Percentiles rank a stretch among this genome's conserved stretches.
Evolutionary conservation across 2,797 vertebrate genomes (phyloP).

Genomic region (Poeciliopsis paucimaculata): DNA sequence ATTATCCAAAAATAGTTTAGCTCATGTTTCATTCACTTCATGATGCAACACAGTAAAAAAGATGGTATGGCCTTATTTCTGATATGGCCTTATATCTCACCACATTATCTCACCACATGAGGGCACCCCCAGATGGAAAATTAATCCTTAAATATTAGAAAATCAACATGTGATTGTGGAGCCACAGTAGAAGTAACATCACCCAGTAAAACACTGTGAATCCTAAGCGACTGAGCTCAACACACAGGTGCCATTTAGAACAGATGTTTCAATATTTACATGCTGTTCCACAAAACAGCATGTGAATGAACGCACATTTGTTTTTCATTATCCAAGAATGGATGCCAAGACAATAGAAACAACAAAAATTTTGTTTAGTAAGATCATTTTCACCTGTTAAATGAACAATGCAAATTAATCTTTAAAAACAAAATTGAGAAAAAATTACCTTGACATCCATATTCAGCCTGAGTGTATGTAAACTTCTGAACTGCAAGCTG

Average conservation of each 20-base stretch:
- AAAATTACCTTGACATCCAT: neutral
- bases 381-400: neutral
- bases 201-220: neutral
- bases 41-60: neutral
- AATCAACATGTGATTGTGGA: neutral
- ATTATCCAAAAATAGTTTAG: neutral
- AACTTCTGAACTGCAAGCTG: neutral
- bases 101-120: neutral
- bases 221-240: neutral
- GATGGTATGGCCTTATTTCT: neutral
- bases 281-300: neutral
- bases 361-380: neutral
- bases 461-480: neutral
- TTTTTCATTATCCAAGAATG: neutral
- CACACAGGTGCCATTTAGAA: neutral
- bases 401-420: neutral
- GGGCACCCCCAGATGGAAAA: neutral
- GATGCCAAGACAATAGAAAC: neutral
- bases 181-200: neutral
- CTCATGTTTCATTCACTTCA: neutral
- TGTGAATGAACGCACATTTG: neutral
- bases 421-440: neutral
- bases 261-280: neutral
- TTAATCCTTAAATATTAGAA: neutral
- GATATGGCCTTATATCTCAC: neutral